phyloP scores from a whole-genome alignment of 2,113 vertebrate species.

The Spermophilus dauricus region DNA sequence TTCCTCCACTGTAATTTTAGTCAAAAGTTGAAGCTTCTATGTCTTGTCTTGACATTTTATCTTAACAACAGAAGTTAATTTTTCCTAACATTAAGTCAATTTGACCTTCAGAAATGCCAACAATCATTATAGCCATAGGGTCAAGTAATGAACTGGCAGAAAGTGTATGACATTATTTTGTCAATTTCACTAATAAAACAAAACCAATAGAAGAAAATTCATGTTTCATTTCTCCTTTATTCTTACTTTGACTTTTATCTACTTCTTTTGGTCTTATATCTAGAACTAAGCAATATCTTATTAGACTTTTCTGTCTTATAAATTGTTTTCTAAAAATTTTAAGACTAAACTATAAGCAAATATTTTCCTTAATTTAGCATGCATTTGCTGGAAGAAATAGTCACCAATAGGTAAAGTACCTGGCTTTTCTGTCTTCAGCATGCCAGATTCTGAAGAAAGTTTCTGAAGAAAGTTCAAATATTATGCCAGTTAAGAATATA shows the following conservation, averaged over 20 bases:
- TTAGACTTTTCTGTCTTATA: conserved; percentile 15
- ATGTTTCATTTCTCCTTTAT: not conserved
- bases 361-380: conserved; percentile 44
- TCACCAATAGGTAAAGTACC: not conserved
- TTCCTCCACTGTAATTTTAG: conserved; percentile 58
- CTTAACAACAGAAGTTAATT: conserved; percentile 57
- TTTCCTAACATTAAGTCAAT: conserved; percentile 8
- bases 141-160: conserved; percentile 14
- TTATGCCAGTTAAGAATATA: conserved; percentile 2
- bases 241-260: conserved; percentile 56
- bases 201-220: conserved; percentile 48
- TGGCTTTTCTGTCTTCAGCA: conserved; percentile 20
- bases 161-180: conserved; percentile 55
- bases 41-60: conserved; percentile 67
- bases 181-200: conserved; percentile 61
- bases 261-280: conserved; percentile 51
- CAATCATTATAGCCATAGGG: conserved; percentile 47
- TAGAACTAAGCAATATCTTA: not conserved
- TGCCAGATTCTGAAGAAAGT: not conserved
- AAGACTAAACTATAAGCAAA: not conserved
- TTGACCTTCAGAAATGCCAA: not conserved
- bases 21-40: conserved; percentile 35
- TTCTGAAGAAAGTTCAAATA: not conserved
- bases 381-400: conserved; percentile 13
- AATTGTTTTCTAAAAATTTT: conserved; percentile 41